Evolutionary conservation across 2,113 vertebrate species (phyloP), one percentile per base, ranked within the genome.

Genomic region (Percina caprodes): DNA sequence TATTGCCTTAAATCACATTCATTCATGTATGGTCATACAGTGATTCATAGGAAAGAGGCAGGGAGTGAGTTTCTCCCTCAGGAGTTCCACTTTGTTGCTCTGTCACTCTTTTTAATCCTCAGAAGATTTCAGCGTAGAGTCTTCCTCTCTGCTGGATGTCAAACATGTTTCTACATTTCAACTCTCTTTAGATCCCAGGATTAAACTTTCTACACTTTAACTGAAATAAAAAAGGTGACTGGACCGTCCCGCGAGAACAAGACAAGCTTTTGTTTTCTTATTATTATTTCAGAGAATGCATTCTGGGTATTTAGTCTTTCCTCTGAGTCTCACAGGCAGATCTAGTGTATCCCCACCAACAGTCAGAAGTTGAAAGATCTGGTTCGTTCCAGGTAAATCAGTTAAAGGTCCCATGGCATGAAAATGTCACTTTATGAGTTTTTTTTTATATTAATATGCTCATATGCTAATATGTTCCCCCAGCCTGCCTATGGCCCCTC

Each of bases 1-100:
- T 1, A 11, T 23, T 15, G 62, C 77, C 30, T 13, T 76, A 10
- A 70, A 59, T 74, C 61, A 21, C 71, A 30, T 52, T 56, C 45
- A 18, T 3, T 69, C 39, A 16, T 51, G 58, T 76, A 35, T 35
- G 58, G 56, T 61, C 58, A 46, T n/a, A 58, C 69, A 55, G 9
- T 74, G 85, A 69, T 24, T 87, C 79, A 77, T 62, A 59, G 72
- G 56, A 71, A 77, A 59, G 15, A 14, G 10, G 26, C 77, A 14
- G 42, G 61, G 18, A 70, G 79, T 0, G 10, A 12, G 39, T 51
- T 74, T 67, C 15, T 67, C 63, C 74, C 73, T 80, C 62, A 3
- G 69, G 59, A 71, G 68, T 80, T 89, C 75, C 68, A 49, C 33
- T 73, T 58, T 48, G 72, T 21, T 3, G 65, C 66, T 69, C 58